Evolutionary conservation across 2,888 invertebrate genomes (phyloP).

Genomic region (Amphiduros pacificus): DNA sequence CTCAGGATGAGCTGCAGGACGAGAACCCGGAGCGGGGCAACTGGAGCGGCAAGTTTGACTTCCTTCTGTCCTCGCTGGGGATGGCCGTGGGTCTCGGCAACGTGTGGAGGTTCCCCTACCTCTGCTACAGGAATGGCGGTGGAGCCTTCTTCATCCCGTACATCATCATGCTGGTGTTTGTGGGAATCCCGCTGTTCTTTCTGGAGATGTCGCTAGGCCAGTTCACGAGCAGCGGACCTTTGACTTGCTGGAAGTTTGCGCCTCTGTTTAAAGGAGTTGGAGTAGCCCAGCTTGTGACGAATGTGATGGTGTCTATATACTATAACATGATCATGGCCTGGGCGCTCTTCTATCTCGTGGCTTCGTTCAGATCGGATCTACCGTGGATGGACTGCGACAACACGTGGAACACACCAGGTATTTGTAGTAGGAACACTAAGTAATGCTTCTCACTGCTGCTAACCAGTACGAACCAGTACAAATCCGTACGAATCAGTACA

Average conservation of each 20-base stretch:
- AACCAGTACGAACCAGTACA: no score
- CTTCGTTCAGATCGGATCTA: conserved; percentile 34
- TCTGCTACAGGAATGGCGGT: conserved; percentile 52
- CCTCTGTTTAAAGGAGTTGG: conserved; percentile 35
- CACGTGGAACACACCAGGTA: conserved; percentile 11
- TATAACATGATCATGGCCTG: conserved; percentile 54
- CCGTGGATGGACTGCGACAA: conserved; percentile 9
- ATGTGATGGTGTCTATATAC: conserved; percentile 42
- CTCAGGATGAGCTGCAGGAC: no score
- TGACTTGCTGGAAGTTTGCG: conserved; percentile 28
- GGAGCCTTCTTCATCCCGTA: conserved; percentile 58
- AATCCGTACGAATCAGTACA: no score
- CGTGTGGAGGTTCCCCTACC: conserved; percentile 70
- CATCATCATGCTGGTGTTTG: conserved; percentile 50
- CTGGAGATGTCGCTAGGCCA: conserved; percentile 56
- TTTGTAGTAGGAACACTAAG: no score
- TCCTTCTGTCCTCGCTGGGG: conserved; percentile 56
- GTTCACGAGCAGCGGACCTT: conserved; percentile 53
- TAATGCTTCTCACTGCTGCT: no score
- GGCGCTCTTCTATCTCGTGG: conserved; percentile 45
- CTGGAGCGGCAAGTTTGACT: conserved; percentile 64
- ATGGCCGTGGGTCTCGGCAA: conserved; percentile 53
- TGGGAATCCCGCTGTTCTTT: conserved; percentile 56
- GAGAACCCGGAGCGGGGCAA: conserved; percentile 62
- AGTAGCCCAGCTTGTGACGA: conserved; percentile 40